phyloP scores from a whole-genome alignment of 2,888 invertebrate species.

The Cactoblastis cactorum region DNA sequence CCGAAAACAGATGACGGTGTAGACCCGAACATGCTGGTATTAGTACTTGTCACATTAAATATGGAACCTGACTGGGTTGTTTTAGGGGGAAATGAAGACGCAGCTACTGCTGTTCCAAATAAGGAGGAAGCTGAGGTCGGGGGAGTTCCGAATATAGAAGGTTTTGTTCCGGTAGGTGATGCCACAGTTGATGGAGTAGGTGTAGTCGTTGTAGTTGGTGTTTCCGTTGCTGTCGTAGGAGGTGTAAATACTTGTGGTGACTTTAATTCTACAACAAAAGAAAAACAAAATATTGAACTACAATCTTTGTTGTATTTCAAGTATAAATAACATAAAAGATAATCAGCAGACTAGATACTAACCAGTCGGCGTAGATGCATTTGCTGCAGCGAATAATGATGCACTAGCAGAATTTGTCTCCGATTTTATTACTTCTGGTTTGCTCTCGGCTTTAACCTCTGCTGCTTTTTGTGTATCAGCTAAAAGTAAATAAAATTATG shows the following conservation, averaged over 20 bases:
- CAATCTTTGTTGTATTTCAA: too few species aligned
- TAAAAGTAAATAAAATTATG: conserved; percentile 20
- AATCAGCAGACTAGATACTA: too few species aligned
- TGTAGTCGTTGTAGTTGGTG: conserved; percentile 20
- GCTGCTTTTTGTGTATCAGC: conserved; percentile 31
- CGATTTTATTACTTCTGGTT: conserved; percentile 28
- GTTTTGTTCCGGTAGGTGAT: conserved; percentile 21
- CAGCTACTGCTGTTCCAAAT: conserved; percentile 36
- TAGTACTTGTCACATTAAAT: conserved; percentile 26
- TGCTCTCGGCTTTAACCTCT: conserved; percentile 28
- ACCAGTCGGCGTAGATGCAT: conserved; percentile 29
- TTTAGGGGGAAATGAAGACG: conserved; percentile 16
- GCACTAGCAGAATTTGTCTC: conserved; percentile 28
- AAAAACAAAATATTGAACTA: conserved; percentile 8
- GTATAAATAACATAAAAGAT: too few species aligned
- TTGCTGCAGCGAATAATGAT: conserved; percentile 37
- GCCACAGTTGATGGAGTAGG: conserved; percentile 25
- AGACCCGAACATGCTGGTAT: conserved; percentile 24
- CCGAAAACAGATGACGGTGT: conserved; percentile 32
- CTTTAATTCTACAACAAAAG: conserved; percentile 40
- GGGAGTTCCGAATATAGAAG: conserved; percentile 20
- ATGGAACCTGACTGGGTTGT: conserved; percentile 27
- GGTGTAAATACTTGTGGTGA: conserved; percentile 25
- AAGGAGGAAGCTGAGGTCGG: conserved; percentile 36
- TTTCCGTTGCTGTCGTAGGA: conserved; percentile 16